Percentiles rank a stretch among this genome's conserved stretches.
phyloP scores from a whole-genome alignment of 2,113 vertebrate species.

The Galemys pyrenaicus region DNA sequence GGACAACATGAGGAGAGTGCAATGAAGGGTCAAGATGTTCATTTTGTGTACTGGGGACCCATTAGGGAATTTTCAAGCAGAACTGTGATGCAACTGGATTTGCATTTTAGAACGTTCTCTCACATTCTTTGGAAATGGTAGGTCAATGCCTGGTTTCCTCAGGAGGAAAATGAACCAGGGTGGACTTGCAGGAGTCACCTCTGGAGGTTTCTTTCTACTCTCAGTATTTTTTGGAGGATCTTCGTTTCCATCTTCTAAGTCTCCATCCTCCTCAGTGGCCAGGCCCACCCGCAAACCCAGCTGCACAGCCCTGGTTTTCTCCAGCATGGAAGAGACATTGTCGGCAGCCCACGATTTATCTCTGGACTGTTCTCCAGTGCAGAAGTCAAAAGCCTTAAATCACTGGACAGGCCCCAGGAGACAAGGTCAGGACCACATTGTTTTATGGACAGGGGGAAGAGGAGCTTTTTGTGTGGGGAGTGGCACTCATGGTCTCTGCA shows the following conservation, averaged over 20 bases:
- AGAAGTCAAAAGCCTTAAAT: constrained; percentile 84
- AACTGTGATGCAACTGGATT: not conserved
- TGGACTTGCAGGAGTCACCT: not conserved
- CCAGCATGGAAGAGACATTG: constrained; percentile 49
- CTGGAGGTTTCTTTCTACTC: not conserved
- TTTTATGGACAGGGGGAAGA: constrained; percentile 20
- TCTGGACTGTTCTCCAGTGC: constrained; percentile 77
- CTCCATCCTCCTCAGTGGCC: not conserved
- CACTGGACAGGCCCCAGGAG: constrained; percentile 71
- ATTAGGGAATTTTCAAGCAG: not conserved
- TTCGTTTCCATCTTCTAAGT: not conserved
- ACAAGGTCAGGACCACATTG: constrained; percentile 72
- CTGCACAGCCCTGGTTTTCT: constrained; percentile 77
- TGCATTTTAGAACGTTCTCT: not conserved
- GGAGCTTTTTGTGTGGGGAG: constrained; percentile 25
- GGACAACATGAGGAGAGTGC: accelerated
- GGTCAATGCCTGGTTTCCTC: not conserved
- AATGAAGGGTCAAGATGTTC: not conserved
- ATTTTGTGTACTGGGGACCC: not conserved
- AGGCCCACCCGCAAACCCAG: constrained; percentile 78
- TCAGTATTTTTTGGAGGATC: not conserved
- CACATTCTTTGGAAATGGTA: not conserved
- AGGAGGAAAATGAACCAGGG: not conserved
- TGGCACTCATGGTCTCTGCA: not conserved
- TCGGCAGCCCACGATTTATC: constrained; percentile 79